Base-by-base conservation (phyloP, 1,140 invertebrate species). In the Daktulosphaira vitifoliae region DNA sequence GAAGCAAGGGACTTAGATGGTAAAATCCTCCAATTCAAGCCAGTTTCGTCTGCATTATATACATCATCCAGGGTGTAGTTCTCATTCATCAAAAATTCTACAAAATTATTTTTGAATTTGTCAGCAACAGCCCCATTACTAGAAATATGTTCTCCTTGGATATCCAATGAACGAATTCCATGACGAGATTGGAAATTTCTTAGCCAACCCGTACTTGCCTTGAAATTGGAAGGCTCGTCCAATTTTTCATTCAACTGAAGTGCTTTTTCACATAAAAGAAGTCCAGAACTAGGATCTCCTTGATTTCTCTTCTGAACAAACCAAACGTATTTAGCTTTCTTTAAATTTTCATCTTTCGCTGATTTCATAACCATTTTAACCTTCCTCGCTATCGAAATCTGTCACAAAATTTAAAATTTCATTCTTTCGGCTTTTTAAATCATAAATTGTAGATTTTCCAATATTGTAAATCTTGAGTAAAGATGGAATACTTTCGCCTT, bases 31-130 rank as follows among this genome's bases (percentile, higher is more conserved):
- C 71, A 77, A 69, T 73, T 70, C 33, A 77, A 67, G n/a, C 73
- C 73, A 37, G 71, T 72, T 71, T 76, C 74, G 65, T 76, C 74
- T 53, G 70, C 71, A 69, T 76, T 77, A 68, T 76, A 75, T 52
- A 77, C 59, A 33, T 66, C 42, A 29, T 71, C 56, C 39, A 69
- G 50, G 13, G 65, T 33, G 46, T 44, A 66, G 26, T 48, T 46
- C 44, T 62, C 49, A 16, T 52, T 44, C 15, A 37, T 29, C 29
- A 68, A 15, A 65, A 49, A 54, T 64, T 54, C 22, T 11, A 16
- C 6, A 50, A 64, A 56, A 25, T 15, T 65, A 46, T 33, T 15
- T 46, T 56, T 53, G 44, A 65, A 65, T 6, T 25, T 38, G 13
- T 49, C 26, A 67, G 70, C 70, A 26, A 68, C 68, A 56, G 25